Percentiles rank a stretch among this genome's conserved stretches.
Evolutionary conservation across 1,140 invertebrate species (phyloP).

Genomic region (Meloidogyne hapla): DNA sequence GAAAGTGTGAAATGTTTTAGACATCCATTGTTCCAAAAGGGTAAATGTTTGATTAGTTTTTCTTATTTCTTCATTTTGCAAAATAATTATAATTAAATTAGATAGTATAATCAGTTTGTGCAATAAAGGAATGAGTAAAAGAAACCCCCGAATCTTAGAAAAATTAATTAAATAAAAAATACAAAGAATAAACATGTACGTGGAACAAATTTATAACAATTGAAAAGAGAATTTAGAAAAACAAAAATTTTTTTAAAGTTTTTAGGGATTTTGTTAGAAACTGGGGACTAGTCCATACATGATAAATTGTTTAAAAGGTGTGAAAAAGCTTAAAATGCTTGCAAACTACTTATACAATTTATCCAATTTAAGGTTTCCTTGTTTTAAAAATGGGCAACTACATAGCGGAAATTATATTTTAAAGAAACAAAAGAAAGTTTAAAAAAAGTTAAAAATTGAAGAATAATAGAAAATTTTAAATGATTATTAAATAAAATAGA

Average conservation of each 20-base stretch:
- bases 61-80: background rate
- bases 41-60: background rate
- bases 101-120: background rate
- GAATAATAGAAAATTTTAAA: background rate
- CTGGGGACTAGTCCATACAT: too few species aligned
- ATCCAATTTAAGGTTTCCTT: background rate
- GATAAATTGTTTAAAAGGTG: background rate
- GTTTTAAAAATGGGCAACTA: background rate
- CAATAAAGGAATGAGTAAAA: background rate
- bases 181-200: background rate
- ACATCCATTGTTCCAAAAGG: background rate
- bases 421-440: background rate
- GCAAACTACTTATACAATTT: background rate
- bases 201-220: background rate
- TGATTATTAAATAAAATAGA: too few species aligned
- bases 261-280: too few species aligned
- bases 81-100: background rate
- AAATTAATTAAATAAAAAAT: conserved; percentile 4
- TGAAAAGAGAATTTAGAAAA: background rate
- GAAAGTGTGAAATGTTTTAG: too few species aligned
- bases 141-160: background rate
- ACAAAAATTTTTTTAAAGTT: too few species aligned
- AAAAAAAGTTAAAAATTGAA: background rate
- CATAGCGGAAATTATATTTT: background rate
- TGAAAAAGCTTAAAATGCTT: background rate